Evolutionary conservation across 2,113 vertebrate genomes (phyloP), one percentile per base, ranked within the genome.

Genomic region (Colius striatus): DNA sequence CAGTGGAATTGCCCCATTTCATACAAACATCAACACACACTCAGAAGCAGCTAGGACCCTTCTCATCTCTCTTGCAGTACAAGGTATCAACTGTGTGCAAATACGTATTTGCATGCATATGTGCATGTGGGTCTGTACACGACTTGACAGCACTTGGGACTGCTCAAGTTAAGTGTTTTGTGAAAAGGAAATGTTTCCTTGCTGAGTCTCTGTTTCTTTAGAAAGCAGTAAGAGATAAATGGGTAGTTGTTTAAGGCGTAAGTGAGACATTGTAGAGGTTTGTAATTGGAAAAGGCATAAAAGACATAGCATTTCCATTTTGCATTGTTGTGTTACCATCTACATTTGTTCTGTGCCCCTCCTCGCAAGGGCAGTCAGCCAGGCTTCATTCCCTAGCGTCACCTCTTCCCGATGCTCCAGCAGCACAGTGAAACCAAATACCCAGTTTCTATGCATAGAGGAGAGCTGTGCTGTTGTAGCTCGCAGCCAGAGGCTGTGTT

Each of bases 311-410:
- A 30, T 67, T 81, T 81, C 38, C 78, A 36, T 1, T 84, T n/a
- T 78, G 34, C 43, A 15, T 85, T 78, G 48, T 3, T 1, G 5
- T 54, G 17, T 66, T n/a, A 25, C 45, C 3, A 1, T 18, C 36
- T 27, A 6, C 3, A 2, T 29, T 70, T 0, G 4, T 0, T 0
- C 53, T 12, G 4, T n/a, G 71, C 23, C 2, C 3, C 0, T 41
- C 0, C 41, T 48, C 57, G 18, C 38, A 26, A 27, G 38, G n/a
- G 11, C 6, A 2, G 23, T 9, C 3, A 74, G 61, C 29, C 68
- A 54, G 60, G 50, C n/a, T 78, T 74, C 4, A 1, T 43, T 88
- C 30, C 13, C 47, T 86, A 0, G 0, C 25, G 7, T 72, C 1
- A 0, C 32, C 57, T 41, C 38, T 58, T 73, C 32, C 36, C 0